Percentiles rank a stretch among this genome's conserved stretches.
These are phyloP conservation scores for Micoletzkya japonica DNA, from an alignment of 2,888 invertebrate species.

Conservation along the genomic window DNA sequence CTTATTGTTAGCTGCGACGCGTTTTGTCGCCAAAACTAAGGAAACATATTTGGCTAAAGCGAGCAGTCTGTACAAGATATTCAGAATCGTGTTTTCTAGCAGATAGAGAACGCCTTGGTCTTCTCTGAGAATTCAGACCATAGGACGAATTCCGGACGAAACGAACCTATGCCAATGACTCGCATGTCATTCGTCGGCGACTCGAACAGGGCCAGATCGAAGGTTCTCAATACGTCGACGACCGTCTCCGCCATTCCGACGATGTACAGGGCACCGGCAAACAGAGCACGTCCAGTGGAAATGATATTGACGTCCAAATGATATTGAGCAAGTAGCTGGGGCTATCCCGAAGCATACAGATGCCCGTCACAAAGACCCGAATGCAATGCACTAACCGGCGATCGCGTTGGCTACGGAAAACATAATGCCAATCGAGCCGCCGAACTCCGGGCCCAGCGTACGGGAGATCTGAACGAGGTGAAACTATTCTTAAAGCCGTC, in stretches of 20 bases:
- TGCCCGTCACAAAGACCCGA: too few relatives aligned
- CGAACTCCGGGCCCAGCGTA: conserved; percentile 91
- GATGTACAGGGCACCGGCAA: not conserved
- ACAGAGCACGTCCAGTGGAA: not conserved
- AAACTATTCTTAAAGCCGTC: not conserved
- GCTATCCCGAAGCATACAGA: too few relatives aligned
- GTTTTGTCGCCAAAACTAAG: too few relatives aligned
- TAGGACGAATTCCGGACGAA: not conserved
- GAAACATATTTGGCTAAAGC: too few relatives aligned
- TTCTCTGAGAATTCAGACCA: too few relatives aligned
- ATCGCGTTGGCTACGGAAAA: conserved; percentile 94
- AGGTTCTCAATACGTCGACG: conserved; percentile 14
- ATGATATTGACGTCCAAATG: not conserved
- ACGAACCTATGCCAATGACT: conserved; percentile 31
- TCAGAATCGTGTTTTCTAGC: too few relatives aligned
- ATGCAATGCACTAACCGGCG: conserved; percentile 74
- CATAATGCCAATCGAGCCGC: conserved; percentile 90
- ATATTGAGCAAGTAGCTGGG: too few relatives aligned
- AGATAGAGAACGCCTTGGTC: not conserved
- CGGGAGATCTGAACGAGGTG: conserved; percentile 25
- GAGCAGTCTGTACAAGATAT: too few relatives aligned
- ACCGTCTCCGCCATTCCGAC: conserved; percentile 84
- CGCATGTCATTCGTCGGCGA: conserved; percentile 15
- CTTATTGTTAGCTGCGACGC: too few relatives aligned
- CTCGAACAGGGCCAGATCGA: conserved; percentile 22